Conservation (phyloP, 1,140 invertebrate genomes). For the Antheraea pernyi region DNA sequence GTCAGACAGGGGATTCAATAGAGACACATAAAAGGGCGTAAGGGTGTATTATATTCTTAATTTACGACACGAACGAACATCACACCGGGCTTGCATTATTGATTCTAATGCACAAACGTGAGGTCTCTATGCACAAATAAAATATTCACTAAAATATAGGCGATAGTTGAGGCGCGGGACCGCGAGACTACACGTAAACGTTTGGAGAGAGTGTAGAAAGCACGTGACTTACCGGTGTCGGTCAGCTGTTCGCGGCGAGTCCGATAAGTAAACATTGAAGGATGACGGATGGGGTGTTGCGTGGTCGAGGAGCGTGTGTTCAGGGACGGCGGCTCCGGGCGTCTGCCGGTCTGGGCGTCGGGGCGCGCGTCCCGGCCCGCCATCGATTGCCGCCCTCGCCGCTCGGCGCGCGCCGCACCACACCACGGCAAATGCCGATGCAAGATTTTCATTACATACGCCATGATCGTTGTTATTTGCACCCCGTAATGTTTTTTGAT, state of each 20-base stretch:
- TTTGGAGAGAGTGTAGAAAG: constrained; percentile 25
- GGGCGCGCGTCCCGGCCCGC: constrained; percentile 59
- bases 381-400: constrained; percentile 71
- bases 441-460: constrained; percentile 75
- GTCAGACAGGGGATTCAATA: constrained; percentile 52
- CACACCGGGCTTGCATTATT: constrained; percentile 49
- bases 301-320: constrained; percentile 58
- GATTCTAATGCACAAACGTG: constrained; percentile 45
- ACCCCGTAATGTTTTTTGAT: constrained; percentile 77
- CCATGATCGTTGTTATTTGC: constrained; percentile 76
- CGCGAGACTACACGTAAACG: constrained; percentile 21
- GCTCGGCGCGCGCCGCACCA: constrained; percentile 64
- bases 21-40: constrained; percentile 56
- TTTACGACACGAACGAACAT: constrained; percentile 53
- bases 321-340: constrained; percentile 68
- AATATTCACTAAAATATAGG: constrained; percentile 31
- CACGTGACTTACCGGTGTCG: constrained; percentile 75
- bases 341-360: constrained; percentile 72
- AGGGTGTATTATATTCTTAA: constrained; percentile 70
- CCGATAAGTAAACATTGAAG: constrained; percentile 71
- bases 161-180: constrained; percentile 4
- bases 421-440: constrained; percentile 63
- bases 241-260: constrained; percentile 69
- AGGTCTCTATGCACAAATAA: constrained; percentile 31
- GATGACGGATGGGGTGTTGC: constrained; percentile 51